A percentile compares a stretch with the other conserved stretches of the same genome.
Evolutionary conservation across 2,113 vertebrate species (phyloP).

Genomic region (Alethe castanea): DNA sequence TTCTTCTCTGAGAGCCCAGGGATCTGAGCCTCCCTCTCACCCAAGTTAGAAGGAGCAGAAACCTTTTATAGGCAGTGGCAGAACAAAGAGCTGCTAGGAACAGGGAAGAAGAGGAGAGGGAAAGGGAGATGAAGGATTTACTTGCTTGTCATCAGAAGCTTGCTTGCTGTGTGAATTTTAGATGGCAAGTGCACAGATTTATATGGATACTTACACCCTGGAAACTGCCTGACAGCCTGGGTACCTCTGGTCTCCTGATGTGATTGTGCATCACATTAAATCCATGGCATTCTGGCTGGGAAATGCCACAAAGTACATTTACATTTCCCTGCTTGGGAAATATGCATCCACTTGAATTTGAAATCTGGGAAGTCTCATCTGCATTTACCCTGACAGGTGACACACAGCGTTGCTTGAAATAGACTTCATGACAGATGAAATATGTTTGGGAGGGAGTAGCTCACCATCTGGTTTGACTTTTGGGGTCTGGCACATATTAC

Average conservation of each 20-base stretch:
- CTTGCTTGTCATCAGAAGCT: background rate
- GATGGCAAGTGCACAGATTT: background rate
- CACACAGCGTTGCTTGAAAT: background rate
- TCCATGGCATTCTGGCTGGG: background rate
- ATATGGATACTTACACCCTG: background rate
- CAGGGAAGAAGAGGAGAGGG: background rate
- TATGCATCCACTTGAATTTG: background rate
- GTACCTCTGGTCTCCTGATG: background rate
- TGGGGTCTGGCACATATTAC: background rate
- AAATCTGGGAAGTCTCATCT: background rate
- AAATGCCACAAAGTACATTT: background rate
- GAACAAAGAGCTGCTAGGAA: background rate
- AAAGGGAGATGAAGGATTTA: background rate
- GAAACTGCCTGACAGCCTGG: background rate
- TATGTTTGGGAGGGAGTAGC: background rate
- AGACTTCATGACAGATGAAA: background rate
- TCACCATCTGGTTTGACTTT: background rate
- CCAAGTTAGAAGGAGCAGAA: background rate
- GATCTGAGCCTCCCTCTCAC: too few species aligned
- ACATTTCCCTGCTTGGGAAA: background rate
- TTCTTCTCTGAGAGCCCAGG: background rate
- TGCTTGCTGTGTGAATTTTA: background rate
- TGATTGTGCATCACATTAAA: background rate
- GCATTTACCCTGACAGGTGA: background rate
- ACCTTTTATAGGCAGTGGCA: rapidly evolving